These are phyloP conservation scores for Myotis davidii DNA, from an alignment of 2,113 vertebrate species.

Conservation along the genomic window DNA sequence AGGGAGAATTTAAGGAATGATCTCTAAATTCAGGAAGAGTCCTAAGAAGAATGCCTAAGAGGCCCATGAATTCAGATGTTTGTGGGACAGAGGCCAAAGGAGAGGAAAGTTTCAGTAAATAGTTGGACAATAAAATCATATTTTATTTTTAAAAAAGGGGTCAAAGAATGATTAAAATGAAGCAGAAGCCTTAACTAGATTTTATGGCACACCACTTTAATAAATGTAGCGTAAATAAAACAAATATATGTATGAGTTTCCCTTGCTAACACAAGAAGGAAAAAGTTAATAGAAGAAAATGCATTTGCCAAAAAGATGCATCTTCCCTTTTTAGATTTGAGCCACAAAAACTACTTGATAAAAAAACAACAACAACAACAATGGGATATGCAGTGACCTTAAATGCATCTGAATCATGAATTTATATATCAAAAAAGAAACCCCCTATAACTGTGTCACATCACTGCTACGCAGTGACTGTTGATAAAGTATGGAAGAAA, in stretches of 20 bases:
- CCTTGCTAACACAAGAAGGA: neutral
- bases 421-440: neutral
- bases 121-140: neutral
- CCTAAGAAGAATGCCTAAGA: neutral
- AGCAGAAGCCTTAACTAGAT: neutral
- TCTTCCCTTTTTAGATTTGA: neutral
- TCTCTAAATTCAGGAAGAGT: neutral
- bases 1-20: neutral
- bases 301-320: neutral
- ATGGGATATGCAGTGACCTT: neutral
- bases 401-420: neutral
- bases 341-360: neutral
- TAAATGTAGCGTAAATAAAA: neutral
- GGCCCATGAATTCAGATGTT: neutral
- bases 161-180: constrained; percentile 7
- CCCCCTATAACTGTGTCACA: neutral
- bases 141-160: neutral
- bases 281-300: neutral
- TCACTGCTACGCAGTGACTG: neutral
- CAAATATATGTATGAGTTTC: neutral
- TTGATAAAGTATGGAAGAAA: neutral
- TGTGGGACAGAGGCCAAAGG: neutral
- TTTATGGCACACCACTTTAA: neutral
- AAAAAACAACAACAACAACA: neutral
- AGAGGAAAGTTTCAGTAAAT: neutral